A percentile compares a stretch with the other conserved stretches of the same genome.
Conservation (phyloP, 2,888 invertebrate species). For the Drosophila histrio region DNA sequence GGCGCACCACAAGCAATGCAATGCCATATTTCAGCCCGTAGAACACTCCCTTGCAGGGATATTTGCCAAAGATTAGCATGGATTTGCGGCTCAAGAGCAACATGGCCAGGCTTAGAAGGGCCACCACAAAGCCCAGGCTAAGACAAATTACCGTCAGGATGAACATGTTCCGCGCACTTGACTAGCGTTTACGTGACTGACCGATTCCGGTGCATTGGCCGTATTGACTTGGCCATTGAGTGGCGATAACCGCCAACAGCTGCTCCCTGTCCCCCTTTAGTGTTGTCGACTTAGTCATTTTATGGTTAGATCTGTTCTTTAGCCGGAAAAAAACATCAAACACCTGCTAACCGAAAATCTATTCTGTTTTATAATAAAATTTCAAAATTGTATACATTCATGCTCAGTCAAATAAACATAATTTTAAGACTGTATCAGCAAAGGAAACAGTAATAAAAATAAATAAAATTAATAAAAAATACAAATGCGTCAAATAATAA, state of each 20-base stretch:
- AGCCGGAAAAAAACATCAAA: too few relatives aligned
- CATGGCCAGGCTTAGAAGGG: conserved; percentile 55
- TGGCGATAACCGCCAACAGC: conserved; percentile 13
- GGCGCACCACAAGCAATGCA: conserved; percentile 84
- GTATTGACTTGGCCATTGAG: conserved; percentile 9
- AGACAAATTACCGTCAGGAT: conserved; percentile 48
- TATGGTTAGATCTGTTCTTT: too few relatives aligned
- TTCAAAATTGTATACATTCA: too few relatives aligned
- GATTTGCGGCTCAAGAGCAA: conserved; percentile 74
- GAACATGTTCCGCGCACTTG: conserved; percentile 54
- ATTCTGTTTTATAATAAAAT: too few relatives aligned
- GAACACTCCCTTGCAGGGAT: conserved; percentile 86
- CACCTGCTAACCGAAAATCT: too few relatives aligned
- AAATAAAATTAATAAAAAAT: too few relatives aligned
- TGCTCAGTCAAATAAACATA: too few relatives aligned
- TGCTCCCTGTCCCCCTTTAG: too few relatives aligned
- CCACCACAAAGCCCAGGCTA: conserved; percentile 48
- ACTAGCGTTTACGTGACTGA: conserved; percentile 49
- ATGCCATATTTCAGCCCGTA: conserved; percentile 85
- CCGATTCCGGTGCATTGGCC: background rate
- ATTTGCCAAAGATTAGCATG: conserved; percentile 85
- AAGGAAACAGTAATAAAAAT: too few relatives aligned
- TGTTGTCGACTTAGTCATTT: too few relatives aligned
- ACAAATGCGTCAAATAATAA: too few relatives aligned
- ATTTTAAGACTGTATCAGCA: too few relatives aligned